Evolutionary conservation across 2,113 vertebrate species (phyloP), one percentile per base, ranked within the genome.

Genomic region (Campylomormyrus tamandua): DNA sequence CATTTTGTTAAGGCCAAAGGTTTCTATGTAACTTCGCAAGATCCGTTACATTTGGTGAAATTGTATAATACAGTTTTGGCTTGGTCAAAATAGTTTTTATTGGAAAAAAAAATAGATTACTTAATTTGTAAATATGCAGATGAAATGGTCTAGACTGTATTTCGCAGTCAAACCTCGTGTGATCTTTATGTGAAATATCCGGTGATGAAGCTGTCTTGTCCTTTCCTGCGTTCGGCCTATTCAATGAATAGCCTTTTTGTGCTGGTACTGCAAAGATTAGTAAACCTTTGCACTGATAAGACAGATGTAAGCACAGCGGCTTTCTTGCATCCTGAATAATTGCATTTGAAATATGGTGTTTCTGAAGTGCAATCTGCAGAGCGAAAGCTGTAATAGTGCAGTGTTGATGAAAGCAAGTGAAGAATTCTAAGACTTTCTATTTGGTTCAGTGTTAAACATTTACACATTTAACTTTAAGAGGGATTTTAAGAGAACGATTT

Each of bases 211-310:
- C 17, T 89, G 15, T 70, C 39, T 48, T 53, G 49, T n/a, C 17
- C 8, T 66, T 89, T 48, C 27, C 48, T 27, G 50, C 19, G 31
- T 77, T 49, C n/a, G 48, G 19, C 19, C 70, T 21, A 35, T 19
- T 17, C 27, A 24, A n/a, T 52, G 70, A 80, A 89, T 89, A 50
- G 66, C n/a, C 9, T 27, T n/a, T 89, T 42, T 89, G 70, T 89
- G 46, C 88, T 83, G 88, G 21, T 50, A 39, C 70, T 49, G 39
- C 13, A 83, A 19, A 89, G 70, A 49, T 89, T 53, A 52, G 49
- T 42, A 39, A 52, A 83, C 39, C 39, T 42, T 42, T 42, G 39
- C 39, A 88, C 87, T 7, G 62, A 27, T 88, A 24, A 53, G 49
- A n/a, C 77, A 21, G 17, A 21, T 42, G 19, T 83, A n/a, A 17